Percentiles rank a stretch among this genome's conserved stretches.
These are phyloP conservation scores for Acanthacorydalis orientalis DNA, from an alignment of 2,888 invertebrate genomes.

Conservation along the genomic window DNA sequence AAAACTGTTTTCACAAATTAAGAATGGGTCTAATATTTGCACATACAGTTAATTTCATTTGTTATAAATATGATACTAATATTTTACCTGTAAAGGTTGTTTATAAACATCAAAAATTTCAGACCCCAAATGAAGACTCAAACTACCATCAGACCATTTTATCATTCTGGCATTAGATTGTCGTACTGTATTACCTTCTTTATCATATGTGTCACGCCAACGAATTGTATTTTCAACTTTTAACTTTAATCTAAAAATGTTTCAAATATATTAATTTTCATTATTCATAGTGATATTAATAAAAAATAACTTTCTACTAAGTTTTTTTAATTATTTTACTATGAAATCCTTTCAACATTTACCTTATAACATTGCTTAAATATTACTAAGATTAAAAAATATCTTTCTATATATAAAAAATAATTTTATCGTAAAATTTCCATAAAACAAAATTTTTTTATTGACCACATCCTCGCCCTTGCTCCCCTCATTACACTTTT, in stretches of 20 bases:
- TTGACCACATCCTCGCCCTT: too few relatives aligned
- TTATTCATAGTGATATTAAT: not conserved
- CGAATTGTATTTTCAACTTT: slow-evolving; percentile 97
- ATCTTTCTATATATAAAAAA: too few relatives aligned
- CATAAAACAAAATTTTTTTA: too few relatives aligned
- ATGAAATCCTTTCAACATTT: too few relatives aligned
- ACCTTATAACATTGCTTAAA: too few relatives aligned
- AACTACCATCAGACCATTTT: slow-evolving; percentile 95
- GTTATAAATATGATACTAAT: not conserved
- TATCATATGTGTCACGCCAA: slow-evolving; percentile 75
- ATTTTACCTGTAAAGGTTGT: slow-evolving; percentile 62
- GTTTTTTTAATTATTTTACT: not conserved
- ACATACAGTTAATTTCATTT: not conserved
- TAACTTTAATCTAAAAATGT: slow-evolving; percentile 52
- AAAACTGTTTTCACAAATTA: not conserved
- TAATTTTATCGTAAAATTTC: too few relatives aligned
- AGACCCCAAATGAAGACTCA: slow-evolving; percentile 89
- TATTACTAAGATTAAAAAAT: too few relatives aligned
- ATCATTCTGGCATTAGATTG: slow-evolving; percentile 94
- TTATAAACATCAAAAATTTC: slow-evolving; percentile 98
- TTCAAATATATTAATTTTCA: not conserved
- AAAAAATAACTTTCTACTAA: too few relatives aligned
- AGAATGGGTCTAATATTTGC: not conserved
- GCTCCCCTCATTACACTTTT: too few relatives aligned
- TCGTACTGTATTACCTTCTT: slow-evolving; percentile 61